phyloP scores from a whole-genome alignment of 35 echinoderm and acorn worm species.

The Ptychodera flava region DNA sequence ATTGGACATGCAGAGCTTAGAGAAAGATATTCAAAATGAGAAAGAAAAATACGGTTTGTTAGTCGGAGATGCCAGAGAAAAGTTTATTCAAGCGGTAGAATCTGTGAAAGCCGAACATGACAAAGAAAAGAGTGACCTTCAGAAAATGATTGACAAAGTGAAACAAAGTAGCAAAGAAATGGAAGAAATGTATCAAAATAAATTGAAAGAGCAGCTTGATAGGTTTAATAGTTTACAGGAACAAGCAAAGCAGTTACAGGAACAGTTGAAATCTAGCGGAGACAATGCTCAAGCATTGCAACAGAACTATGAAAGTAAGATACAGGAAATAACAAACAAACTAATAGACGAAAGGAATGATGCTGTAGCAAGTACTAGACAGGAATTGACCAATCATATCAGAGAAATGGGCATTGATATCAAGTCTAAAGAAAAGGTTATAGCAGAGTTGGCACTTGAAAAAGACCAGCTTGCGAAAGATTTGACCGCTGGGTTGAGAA shows the following conservation, averaged over 20 bases:
- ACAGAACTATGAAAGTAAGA: not conserved
- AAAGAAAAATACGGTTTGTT: not conserved
- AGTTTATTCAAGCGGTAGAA: constrained; percentile 2
- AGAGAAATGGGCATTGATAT: not conserved
- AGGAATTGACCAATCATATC: not conserved
- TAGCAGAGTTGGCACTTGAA: constrained; percentile 14
- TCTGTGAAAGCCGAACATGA: not conserved
- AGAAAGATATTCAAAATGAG: constrained; percentile 5
- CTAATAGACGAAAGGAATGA: not conserved
- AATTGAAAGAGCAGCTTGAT: constrained; percentile 31
- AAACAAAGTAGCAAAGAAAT: constrained; percentile 52
- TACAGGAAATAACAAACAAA: not conserved
- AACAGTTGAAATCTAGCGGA: not conserved
- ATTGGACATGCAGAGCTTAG: not conserved
- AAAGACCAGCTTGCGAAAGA: constrained; percentile 14
- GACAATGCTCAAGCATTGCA: not conserved
- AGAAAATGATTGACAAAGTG: constrained; percentile 51
- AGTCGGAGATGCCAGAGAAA: not conserved
- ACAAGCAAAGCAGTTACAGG: not conserved
- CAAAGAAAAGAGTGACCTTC: constrained; percentile 59
- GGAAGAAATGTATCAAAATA: constrained; percentile 14
- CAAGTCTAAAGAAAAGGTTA: constrained; percentile 13
- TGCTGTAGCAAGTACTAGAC: not conserved
- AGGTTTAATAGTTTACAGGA: not conserved
- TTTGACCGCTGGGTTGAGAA: constrained; percentile 7